Conservation (phyloP, 2,888 invertebrate genomes). For the Dryococelus australis region DNA sequence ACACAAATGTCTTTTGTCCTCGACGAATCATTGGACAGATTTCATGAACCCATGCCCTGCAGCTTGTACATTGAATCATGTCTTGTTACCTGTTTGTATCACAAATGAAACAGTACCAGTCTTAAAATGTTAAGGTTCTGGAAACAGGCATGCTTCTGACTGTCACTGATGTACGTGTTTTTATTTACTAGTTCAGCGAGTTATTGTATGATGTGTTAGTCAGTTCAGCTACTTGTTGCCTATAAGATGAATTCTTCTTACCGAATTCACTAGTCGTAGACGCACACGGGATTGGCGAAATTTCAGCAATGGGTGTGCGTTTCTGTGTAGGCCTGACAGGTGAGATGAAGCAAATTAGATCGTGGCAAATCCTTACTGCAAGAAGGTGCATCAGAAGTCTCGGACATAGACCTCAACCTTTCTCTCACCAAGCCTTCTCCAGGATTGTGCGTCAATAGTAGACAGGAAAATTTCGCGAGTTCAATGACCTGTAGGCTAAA, state of each 20-base stretch:
- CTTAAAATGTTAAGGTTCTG: background rate
- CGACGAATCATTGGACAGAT: background rate
- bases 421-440: background rate
- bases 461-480: no score
- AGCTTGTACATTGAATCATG: background rate
- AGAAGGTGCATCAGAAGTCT: no score
- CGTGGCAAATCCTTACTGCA: no score
- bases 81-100: background rate
- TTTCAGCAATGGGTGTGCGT: no score
- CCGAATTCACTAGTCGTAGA: background rate
- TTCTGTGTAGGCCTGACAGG: no score
- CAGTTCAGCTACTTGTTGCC: background rate
- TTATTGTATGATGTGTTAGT: background rate
- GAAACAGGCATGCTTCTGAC: no score
- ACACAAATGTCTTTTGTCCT: background rate
- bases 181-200: background rate
- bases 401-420: no score
- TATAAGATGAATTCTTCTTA: background rate
- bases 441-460: background rate
- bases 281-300: no score
- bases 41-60: background rate
- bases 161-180: background rate
- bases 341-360: no score
- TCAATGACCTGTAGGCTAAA: no score
- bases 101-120: background rate